Evolutionary conservation across 2,113 vertebrate genomes (phyloP).

Genomic region (Alaudala cheleensis): DNA sequence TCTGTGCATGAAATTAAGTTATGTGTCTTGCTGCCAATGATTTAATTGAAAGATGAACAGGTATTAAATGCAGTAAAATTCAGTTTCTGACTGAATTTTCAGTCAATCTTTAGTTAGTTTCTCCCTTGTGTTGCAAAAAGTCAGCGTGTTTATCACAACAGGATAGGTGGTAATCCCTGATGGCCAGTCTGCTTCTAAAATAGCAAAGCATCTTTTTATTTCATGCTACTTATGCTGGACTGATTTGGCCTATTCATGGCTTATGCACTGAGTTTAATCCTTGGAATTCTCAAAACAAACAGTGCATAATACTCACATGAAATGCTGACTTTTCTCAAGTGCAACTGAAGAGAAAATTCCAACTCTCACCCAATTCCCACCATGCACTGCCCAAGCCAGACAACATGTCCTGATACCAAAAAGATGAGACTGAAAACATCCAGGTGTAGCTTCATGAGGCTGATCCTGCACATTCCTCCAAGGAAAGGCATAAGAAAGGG

Average conservation of each 20-base stretch:
- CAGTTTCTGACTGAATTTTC: not conserved
- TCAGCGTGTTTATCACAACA: not conserved
- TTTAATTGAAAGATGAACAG: not conserved
- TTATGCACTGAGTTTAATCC: constrained; percentile 40
- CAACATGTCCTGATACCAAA: not conserved
- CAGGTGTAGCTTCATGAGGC: not conserved
- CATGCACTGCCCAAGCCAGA: not conserved
- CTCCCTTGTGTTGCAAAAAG: not conserved
- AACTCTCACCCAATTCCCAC: not conserved
- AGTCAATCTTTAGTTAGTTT: not conserved
- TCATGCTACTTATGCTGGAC: constrained; percentile 9
- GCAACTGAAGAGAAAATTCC: not conserved
- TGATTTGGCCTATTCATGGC: constrained; percentile 16
- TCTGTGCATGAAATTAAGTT: not conserved
- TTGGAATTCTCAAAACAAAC: constrained; percentile 41
- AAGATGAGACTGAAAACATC: not conserved
- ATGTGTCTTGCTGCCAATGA: not conserved
- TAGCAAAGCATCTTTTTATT: constrained; percentile 28
- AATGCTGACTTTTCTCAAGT: not conserved
- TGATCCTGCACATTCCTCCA: not conserved
- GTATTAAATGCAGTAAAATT: not conserved
- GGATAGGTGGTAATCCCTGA: constrained; percentile 19
- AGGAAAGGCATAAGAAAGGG: not conserved
- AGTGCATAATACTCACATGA: not conserved
- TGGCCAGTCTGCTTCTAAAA: constrained; percentile 35